Evolutionary conservation across 1,140 invertebrate genomes (phyloP).

Genomic region (Uloborus diversus): DNA sequence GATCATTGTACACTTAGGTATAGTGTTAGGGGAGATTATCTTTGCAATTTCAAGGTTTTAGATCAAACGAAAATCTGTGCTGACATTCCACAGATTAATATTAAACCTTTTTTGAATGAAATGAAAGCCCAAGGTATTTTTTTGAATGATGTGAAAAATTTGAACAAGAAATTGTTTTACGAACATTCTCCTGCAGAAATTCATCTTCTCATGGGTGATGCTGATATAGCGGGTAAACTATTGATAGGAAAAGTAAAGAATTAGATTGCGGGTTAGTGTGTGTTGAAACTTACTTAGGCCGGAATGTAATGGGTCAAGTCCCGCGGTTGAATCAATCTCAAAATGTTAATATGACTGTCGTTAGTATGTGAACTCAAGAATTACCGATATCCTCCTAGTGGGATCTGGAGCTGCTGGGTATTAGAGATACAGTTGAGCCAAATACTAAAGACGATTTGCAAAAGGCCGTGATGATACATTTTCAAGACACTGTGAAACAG

Average conservation of each 20-base stretch:
- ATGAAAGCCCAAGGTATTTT: neutral
- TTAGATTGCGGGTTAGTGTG: neutral
- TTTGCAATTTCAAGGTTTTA: neutral
- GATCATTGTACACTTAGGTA: too few relatives aligned
- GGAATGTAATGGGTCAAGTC: slow-evolving; percentile 1
- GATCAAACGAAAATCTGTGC: slow-evolving; percentile 4
- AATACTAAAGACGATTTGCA: neutral
- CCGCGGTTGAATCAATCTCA: neutral
- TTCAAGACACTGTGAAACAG: slow-evolving; percentile 4
- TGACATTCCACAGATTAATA: neutral
- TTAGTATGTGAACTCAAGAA: slow-evolving; percentile 8
- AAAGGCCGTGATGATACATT: neutral
- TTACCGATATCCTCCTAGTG: slow-evolving; percentile 5
- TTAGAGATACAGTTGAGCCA: neutral
- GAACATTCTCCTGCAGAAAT: slow-evolving; percentile 7
- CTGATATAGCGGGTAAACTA: slow-evolving; percentile 18
- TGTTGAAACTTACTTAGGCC: neutral
- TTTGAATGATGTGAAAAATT: neutral
- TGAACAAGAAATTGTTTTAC: neutral
- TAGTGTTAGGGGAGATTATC: neutral
- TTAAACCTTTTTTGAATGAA: neutral
- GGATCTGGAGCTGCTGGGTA: neutral
- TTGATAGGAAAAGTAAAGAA: slow-evolving; percentile 1
- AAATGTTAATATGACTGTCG: slow-evolving; percentile 4
- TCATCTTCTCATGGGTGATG: slow-evolving; percentile 3